Conservation (phyloP, 2,797 vertebrate genomes). For the Pyrocephalus nanus region DNA sequence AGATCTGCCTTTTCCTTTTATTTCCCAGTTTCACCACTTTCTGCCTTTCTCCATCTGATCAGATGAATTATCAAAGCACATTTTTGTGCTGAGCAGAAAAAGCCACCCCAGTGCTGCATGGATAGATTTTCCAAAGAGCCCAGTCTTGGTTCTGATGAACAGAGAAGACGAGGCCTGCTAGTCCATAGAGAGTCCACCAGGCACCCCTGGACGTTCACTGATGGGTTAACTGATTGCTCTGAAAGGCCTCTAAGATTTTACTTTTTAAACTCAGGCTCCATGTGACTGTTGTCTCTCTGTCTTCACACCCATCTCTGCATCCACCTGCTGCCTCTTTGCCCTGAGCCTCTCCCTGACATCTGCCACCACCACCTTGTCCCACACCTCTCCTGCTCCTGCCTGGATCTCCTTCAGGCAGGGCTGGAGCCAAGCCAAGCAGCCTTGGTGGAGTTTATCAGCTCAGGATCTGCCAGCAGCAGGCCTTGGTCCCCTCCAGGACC, state of each 20-base stretch:
- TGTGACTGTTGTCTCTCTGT: accelerated
- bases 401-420: not conserved
- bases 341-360: not conserved
- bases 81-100: not conserved
- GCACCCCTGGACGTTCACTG: not conserved
- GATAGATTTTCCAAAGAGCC: not conserved
- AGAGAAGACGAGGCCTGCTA: not conserved
- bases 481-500: accelerated
- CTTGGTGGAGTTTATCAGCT: not conserved
- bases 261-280: not conserved
- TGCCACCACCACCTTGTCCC: not conserved
- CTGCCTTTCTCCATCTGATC: not conserved
- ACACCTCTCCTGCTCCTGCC: not conserved
- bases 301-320: not conserved
- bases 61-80: not conserved
- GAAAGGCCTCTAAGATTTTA: not conserved
- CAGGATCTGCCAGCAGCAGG: not conserved
- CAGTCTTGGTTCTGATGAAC: not conserved
- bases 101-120: not conserved
- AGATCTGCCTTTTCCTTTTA: not conserved
- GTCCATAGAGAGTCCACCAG: not conserved
- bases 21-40: constrained; percentile 4
- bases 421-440: not conserved
- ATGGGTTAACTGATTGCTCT: accelerated
- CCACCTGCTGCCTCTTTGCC: not conserved